phyloP scores from a whole-genome alignment of 2,797 vertebrate genomes.

The Epinephelus malabaricus region DNA sequence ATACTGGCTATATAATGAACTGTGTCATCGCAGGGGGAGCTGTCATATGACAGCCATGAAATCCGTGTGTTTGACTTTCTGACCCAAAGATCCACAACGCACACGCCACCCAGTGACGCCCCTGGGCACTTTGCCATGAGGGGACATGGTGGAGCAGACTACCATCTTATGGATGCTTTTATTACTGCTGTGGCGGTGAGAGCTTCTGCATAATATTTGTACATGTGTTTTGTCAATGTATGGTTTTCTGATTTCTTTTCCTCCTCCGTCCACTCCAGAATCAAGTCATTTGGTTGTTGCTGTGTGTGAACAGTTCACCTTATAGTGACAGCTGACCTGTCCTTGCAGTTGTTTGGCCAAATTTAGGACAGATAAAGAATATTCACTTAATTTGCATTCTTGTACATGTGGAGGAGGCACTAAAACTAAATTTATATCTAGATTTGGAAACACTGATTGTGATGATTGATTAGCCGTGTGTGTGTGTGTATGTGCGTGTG shows the following conservation, averaged over 20 bases:
- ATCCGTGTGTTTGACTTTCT: constrained; percentile 88
- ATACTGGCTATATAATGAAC: not conserved
- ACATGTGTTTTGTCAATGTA: not conserved
- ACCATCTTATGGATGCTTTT: constrained; percentile 86
- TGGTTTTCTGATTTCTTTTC: not conserved
- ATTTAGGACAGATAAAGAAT: not conserved
- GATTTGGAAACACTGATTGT: not conserved
- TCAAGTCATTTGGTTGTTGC: not conserved
- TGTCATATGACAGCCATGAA: constrained; percentile 76
- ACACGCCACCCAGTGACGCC: constrained; percentile 43
- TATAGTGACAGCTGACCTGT: too few species aligned
- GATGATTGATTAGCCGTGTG: not conserved
- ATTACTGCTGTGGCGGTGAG: constrained; percentile 88
- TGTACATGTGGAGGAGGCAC: not conserved
- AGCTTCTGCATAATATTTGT: constrained; percentile 21
- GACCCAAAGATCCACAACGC: constrained; percentile 72
- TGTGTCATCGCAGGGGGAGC: constrained; percentile 85
- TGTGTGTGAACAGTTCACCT: not conserved
- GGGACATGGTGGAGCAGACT: constrained; percentile 87
- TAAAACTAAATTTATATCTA: not conserved
- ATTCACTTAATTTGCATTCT: not conserved
- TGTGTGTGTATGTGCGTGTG: not conserved
- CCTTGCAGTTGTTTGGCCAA: not conserved
- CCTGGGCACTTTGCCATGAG: constrained; percentile 54
- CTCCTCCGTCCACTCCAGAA: not conserved